Percentiles rank a stretch among this genome's conserved stretches.
These are phyloP conservation scores for Lerista edwardsae DNA, from an alignment of 2,797 vertebrate species.

Conservation along the genomic window DNA sequence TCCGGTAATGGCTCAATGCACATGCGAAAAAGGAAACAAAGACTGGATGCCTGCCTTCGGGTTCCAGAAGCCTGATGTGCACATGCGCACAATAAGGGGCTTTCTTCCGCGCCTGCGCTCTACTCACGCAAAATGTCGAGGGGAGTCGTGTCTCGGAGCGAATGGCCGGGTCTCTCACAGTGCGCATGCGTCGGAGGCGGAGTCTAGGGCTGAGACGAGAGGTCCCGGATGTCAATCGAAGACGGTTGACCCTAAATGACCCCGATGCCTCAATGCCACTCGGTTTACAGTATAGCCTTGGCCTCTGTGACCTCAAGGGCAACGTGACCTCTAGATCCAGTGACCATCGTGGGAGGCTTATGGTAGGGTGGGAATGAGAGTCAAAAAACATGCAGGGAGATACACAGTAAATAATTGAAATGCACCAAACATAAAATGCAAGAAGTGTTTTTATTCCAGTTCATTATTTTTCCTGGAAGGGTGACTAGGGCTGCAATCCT, in stretches of 20 bases:
- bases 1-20: background rate
- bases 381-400: background rate
- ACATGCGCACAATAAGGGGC: background rate
- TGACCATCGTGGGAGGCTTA: background rate
- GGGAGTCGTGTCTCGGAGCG: background rate
- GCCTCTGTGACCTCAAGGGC: conserved; percentile 22
- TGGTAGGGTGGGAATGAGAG: background rate
- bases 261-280: background rate
- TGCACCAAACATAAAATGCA: too few relatives aligned
- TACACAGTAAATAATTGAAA: too few relatives aligned
- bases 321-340: background rate
- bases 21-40: conserved; percentile 46
- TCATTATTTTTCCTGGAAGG: too few relatives aligned
- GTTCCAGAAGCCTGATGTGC: background rate
- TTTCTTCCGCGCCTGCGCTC: background rate
- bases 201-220: background rate
- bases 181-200: background rate
- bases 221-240: conserved; percentile 12
- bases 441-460: too few relatives aligned
- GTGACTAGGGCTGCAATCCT: too few relatives aligned
- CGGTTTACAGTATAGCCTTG: background rate
- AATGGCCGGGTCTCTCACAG: background rate
- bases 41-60: background rate
- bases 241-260: conserved; percentile 26
- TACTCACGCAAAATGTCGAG: background rate